These are phyloP conservation scores for Chironomus tentans DNA, from an alignment of 2,888 invertebrate genomes.

Conservation along the genomic window DNA sequence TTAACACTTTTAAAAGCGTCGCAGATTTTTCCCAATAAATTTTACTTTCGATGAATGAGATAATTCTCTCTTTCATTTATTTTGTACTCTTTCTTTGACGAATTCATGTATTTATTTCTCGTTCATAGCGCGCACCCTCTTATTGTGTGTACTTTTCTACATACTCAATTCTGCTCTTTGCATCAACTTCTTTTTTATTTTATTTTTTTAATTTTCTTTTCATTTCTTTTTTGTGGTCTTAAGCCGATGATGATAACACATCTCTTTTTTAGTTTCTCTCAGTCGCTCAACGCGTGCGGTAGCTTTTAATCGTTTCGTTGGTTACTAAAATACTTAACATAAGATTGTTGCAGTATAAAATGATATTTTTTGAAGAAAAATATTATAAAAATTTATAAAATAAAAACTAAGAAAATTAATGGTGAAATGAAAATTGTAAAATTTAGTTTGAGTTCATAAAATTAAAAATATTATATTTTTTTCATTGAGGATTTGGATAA, in stretches of 20 bases:
- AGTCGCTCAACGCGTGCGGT: constrained; percentile 17
- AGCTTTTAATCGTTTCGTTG: not conserved
- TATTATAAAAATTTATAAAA: not conserved
- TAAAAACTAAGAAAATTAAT: not conserved
- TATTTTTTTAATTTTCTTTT: not conserved
- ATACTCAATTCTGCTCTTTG: not conserved
- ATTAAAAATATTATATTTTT: too few species aligned
- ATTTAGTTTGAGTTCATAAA: not conserved
- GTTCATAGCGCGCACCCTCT: not conserved
- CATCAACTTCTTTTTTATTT: not conserved
- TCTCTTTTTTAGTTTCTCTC: constrained; percentile 14
- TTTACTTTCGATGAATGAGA: constrained; percentile 7
- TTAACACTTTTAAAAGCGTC: constrained; percentile 15
- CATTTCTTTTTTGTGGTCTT: constrained; percentile 1
- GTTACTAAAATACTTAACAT: not conserved
- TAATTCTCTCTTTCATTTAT: not conserved
- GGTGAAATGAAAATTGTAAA: not conserved
- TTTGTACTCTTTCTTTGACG: not conserved
- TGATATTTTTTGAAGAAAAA: too few species aligned
- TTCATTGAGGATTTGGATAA: not conserved
- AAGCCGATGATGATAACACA: constrained; percentile 14
- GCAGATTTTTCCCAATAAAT: not conserved
- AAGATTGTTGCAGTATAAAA: too few species aligned
- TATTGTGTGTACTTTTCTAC: not conserved
- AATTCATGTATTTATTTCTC: not conserved